Percentiles rank a stretch among this genome's conserved stretches.
phyloP scores from a whole-genome alignment of 2,113 vertebrate genomes.

The Notiomystis cincta region DNA sequence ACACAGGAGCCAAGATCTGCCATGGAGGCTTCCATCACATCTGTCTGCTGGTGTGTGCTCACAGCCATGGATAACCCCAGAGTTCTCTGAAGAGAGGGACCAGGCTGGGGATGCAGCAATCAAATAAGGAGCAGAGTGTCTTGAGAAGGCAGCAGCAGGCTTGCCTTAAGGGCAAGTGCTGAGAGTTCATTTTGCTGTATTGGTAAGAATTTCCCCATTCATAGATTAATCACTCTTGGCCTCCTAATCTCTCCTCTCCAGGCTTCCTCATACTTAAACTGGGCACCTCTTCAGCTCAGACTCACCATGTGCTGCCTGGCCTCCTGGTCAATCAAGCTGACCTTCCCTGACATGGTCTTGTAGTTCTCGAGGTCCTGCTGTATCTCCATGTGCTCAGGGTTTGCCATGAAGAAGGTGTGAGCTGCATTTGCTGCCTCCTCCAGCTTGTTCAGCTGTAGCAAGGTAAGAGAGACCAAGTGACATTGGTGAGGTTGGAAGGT shows the following conservation, averaged over 20 bases:
- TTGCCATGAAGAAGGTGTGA: conserved; percentile 95
- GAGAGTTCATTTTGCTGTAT: not conserved
- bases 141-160: not conserved
- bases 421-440: conserved; percentile 90
- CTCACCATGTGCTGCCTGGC: conserved; percentile 85
- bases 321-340: conserved; percentile 81
- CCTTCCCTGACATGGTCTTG: conserved; percentile 72
- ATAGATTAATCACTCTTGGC: not conserved
- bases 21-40: not conserved
- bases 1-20: not conserved
- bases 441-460: conserved; percentile 81
- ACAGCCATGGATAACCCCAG: not conserved
- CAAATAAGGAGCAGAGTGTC: not conserved
- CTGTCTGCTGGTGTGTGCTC: not conserved
- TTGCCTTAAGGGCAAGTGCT: not conserved
- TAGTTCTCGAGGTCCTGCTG: conserved; percentile 87
- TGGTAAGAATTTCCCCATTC: not conserved
- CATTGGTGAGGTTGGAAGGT: not conserved
- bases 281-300: not conserved
- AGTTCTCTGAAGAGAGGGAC: not conserved
- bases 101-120: not conserved
- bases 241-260: not conserved
- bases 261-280: not conserved
- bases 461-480: not conserved
- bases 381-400: conserved; percentile 95